These are phyloP conservation scores for Mactromeris polynyma DNA, from an alignment of 2,888 invertebrate species.

Conservation along the genomic window DNA sequence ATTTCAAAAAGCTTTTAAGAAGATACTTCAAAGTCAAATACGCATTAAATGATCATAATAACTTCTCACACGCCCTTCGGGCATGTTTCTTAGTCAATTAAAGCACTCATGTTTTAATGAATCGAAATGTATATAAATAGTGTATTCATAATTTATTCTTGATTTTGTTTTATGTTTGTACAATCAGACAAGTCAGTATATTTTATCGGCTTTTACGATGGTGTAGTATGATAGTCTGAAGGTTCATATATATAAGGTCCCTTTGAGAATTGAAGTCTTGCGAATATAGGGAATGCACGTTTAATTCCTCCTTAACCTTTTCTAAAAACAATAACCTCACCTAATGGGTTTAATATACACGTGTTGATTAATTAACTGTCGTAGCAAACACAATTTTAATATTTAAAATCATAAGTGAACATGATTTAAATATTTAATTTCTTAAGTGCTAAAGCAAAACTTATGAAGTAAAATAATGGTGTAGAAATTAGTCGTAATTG, in stretches of 20 bases:
- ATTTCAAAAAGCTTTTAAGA: conserved; percentile 17
- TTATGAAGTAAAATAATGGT: background rate
- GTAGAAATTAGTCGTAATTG: conserved; percentile 2
- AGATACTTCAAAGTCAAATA: conserved; percentile 30
- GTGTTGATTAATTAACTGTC: background rate
- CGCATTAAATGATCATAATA: conserved; percentile 23
- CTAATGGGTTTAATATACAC: background rate
- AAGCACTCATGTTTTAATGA: background rate
- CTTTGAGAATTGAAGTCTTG: background rate
- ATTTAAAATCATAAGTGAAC: background rate
- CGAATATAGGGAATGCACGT: no score
- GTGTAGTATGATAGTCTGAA: no score
- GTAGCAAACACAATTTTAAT: background rate
- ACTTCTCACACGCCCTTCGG: background rate
- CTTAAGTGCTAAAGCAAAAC: background rate
- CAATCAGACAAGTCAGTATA: no score
- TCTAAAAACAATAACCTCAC: no score
- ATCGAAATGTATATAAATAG: background rate
- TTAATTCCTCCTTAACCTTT: no score
- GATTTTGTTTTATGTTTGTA: no score
- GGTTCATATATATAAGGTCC: no score
- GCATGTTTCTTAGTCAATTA: conserved; percentile 17
- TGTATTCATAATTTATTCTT: background rate
- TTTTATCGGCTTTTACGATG: no score
- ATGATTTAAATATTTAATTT: background rate